Evolutionary conservation across 2,888 invertebrate genomes (phyloP).

Genomic region (Zaprionus obscuricornis): DNA sequence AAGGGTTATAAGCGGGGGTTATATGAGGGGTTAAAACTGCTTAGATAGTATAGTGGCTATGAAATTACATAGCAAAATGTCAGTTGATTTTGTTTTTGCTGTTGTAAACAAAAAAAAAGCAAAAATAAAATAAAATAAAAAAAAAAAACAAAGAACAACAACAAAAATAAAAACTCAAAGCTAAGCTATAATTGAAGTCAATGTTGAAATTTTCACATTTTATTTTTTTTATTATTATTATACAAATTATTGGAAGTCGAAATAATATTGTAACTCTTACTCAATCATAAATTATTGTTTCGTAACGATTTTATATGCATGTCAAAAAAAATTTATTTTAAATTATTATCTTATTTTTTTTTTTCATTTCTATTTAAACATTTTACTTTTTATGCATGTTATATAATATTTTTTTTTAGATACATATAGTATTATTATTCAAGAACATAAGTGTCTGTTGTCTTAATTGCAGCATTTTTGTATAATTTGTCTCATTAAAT

Average conservation of each 20-base stretch:
- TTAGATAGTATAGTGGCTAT: constrained; percentile 26
- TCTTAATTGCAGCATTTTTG: constrained; percentile 13
- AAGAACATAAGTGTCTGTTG: constrained; percentile 4
- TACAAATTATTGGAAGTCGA: constrained; percentile 15
- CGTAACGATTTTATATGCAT: background rate
- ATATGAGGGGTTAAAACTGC: constrained; percentile 15
- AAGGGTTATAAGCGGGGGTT: constrained; percentile 15
- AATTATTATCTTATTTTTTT: no score
- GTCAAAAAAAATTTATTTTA: background rate
- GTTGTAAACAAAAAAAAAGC: background rate
- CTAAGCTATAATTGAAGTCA: constrained; percentile 39
- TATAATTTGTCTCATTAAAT: constrained; percentile 21
- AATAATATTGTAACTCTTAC: background rate
- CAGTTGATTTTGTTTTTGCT: constrained; percentile 36
- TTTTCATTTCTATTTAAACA: no score
- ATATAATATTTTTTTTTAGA: no score
- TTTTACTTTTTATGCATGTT: no score
- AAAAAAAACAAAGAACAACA: constrained; percentile 17
- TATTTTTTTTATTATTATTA: constrained; percentile 17
- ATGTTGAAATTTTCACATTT: constrained; percentile 51
- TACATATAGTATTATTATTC: background rate
- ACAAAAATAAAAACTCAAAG: no score
- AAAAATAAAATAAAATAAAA: background rate
- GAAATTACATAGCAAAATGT: constrained; percentile 60
- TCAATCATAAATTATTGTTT: background rate